Conservation (phyloP, 2,113 vertebrate genomes). For the Ranitomeya imitator region DNA sequence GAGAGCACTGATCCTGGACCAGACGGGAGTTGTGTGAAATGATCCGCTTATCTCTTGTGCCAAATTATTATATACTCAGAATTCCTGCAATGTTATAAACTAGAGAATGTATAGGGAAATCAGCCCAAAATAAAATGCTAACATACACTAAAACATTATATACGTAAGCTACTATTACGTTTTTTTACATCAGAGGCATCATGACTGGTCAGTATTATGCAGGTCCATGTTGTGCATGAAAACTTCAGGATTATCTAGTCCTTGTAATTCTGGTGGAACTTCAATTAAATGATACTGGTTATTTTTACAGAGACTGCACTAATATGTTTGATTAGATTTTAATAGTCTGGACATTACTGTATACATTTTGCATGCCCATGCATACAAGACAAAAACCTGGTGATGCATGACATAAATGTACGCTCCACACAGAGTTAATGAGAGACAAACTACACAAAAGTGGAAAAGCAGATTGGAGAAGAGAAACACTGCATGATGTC, state of each 20-base stretch:
- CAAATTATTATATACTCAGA: not conserved
- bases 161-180: no score
- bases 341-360: not conserved
- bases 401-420: slow-evolving; percentile 14
- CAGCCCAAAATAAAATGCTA: no score
- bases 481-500: slow-evolving; percentile 33
- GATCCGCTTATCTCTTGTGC: not conserved
- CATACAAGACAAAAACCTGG: not conserved
- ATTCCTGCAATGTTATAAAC: not conserved
- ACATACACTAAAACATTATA: no score
- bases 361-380: not conserved
- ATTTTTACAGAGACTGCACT: not conserved
- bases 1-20: no score
- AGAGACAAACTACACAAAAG: slow-evolving; percentile 1
- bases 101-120: not conserved
- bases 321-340: not conserved
- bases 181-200: not conserved
- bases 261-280: no score
- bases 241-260: no score
- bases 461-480: not conserved
- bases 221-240: no score
- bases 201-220: no score
- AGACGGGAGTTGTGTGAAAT: no score
- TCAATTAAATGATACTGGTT: not conserved
- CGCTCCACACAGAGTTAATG: not conserved